Conservation (phyloP, 2,888 invertebrate species). For the Noctua pronuba region DNA sequence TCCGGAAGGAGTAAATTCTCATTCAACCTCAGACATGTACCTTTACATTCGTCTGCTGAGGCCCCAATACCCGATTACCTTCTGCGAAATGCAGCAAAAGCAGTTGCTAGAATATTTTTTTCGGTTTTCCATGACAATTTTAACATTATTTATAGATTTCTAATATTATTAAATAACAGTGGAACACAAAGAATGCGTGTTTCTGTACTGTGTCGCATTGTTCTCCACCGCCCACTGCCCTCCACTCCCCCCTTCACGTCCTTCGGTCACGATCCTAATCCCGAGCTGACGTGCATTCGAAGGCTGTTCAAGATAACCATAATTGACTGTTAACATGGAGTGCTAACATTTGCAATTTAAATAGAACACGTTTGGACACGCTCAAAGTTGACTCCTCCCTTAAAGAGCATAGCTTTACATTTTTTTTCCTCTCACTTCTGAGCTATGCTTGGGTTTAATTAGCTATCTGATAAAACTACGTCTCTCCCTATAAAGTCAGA, state of each 20-base stretch:
- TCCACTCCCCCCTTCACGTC: conserved; percentile 26
- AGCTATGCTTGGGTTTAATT: background rate
- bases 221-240: conserved; percentile 43
- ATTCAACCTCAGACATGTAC: no score
- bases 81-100: background rate
- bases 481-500: background rate
- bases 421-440: background rate
- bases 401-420: background rate
- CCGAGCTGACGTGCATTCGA: conserved; percentile 50
- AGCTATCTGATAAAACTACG: background rate
- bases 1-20: no score
- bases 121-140: background rate
- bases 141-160: background rate
- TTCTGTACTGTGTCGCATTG: conserved; percentile 55
- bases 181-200: conserved; percentile 34
- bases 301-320: conserved; percentile 29
- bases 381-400: background rate
- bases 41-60: no score
- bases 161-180: conserved; percentile 4
- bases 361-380: background rate
- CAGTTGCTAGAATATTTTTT: background rate
- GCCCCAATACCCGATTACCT: no score
- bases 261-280: conserved; percentile 61
- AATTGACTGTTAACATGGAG: conserved; percentile 25
- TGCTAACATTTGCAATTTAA: conserved; percentile 5